Evolutionary conservation across 2,113 vertebrate genomes (phyloP).

Genomic region (Petromus typicus): DNA sequence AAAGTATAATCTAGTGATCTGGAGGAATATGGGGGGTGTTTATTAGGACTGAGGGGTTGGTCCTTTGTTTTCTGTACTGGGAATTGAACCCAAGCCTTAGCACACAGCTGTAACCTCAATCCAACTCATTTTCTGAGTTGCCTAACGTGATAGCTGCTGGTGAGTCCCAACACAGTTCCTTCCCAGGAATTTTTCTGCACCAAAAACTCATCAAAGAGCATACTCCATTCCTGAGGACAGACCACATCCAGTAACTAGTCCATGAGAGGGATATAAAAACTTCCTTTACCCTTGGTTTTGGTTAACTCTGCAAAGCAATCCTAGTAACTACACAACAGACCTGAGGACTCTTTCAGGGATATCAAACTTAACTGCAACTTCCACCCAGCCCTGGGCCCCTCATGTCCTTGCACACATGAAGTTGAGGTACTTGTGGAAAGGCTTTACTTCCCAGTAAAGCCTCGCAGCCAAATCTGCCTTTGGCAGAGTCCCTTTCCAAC

Average conservation of each 20-base stretch:
- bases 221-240: not conserved
- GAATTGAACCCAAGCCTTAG: not conserved
- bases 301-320: no score
- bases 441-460: not conserved
- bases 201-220: not conserved
- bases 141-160: not conserved
- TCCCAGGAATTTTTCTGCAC: not conserved
- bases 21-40: not conserved
- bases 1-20: not conserved
- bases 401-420: not conserved
- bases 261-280: not conserved
- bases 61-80: not conserved
- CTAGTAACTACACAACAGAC: not conserved
- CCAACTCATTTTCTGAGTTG: not conserved
- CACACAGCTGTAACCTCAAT: not conserved
- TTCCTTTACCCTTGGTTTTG: not conserved
- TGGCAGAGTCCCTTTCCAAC: not conserved
- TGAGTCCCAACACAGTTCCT: not conserved
- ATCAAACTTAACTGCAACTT: not conserved
- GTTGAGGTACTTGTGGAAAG: not conserved
- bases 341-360: not conserved
- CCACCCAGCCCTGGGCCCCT: not conserved
- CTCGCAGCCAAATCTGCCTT: not conserved
- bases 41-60: not conserved
- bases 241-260: not conserved